phyloP scores from a whole-genome alignment of 2,797 vertebrate species.

The Danio jaintianensis region DNA sequence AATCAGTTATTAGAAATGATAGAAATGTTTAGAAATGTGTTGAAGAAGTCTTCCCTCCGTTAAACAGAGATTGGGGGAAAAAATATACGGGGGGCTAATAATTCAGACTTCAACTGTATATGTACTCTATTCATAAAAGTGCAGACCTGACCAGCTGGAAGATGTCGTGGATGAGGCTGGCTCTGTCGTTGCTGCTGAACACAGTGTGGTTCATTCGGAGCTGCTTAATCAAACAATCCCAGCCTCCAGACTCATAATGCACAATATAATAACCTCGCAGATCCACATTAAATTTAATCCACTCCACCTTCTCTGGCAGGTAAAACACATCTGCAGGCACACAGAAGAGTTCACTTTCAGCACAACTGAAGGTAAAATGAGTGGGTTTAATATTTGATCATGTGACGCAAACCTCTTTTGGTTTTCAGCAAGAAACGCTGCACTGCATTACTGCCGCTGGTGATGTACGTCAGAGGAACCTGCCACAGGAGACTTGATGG shows the following conservation, averaged over 20 bases:
- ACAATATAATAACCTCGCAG: conserved; percentile 95
- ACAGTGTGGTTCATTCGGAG: conserved; percentile 81
- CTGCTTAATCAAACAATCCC: conserved; percentile 82
- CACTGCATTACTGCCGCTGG: conserved; percentile 79
- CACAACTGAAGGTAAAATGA: background rate
- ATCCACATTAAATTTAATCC: conserved; percentile 93
- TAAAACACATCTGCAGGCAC: conserved; percentile 81
- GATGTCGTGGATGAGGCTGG: conserved; percentile 87
- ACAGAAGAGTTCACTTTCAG: background rate
- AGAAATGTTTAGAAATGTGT: too few species aligned
- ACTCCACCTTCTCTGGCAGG: conserved; percentile 85
- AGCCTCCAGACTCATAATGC: conserved; percentile 86
- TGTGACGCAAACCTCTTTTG: conserved; percentile 77
- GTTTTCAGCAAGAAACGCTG: conserved; percentile 87
- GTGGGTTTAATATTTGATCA: background rate
- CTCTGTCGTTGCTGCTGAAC: conserved; percentile 87
- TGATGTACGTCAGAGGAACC: conserved; percentile 89
- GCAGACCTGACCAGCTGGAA: conserved; percentile 91
- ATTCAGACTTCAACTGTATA: too few species aligned
- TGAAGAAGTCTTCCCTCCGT: too few species aligned
- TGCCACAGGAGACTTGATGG: conserved; percentile 85
- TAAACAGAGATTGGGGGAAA: too few species aligned
- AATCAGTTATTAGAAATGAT: too few species aligned
- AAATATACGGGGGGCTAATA: too few species aligned
- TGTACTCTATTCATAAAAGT: too few species aligned